These are phyloP conservation scores for Criorhina ranunculi DNA, from an alignment of 2,888 invertebrate genomes.

Conservation along the genomic window DNA sequence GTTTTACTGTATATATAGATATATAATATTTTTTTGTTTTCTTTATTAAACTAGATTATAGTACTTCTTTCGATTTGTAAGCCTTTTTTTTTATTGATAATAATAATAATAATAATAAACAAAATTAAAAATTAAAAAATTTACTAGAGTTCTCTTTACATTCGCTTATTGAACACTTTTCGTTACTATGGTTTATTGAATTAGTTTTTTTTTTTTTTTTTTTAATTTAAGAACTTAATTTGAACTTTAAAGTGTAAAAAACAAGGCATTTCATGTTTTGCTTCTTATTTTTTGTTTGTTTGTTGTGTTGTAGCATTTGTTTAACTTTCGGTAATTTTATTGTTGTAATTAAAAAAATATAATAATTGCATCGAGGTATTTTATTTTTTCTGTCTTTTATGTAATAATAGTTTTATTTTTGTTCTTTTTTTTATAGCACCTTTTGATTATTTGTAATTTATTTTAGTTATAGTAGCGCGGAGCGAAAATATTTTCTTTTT, in stretches of 20 bases:
- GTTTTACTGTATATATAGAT: constrained; percentile 32
- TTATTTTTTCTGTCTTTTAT: constrained; percentile 62
- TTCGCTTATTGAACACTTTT: constrained; percentile 66
- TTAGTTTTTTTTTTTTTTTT: constrained; percentile 35
- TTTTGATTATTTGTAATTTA: constrained; percentile 80
- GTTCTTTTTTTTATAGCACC: constrained; percentile 82
- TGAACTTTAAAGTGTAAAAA: constrained; percentile 72
- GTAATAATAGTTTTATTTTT: constrained; percentile 57
- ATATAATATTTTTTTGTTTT: constrained; percentile 23
- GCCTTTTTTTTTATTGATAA: constrained; percentile 43
- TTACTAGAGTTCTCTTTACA: constrained; percentile 62
- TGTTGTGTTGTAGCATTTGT: constrained; percentile 77
- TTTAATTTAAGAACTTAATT: constrained; percentile 52
- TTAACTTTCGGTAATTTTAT: constrained; percentile 24
- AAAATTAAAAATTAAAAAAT: constrained; percentile 50
- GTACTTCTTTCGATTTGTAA: constrained; percentile 63
- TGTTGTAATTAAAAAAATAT: constrained; percentile 57
- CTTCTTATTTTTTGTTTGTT: constrained; percentile 71
- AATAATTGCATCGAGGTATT: constrained; percentile 74
- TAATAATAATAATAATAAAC: constrained; percentile 28
- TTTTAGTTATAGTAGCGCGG: constrained; percentile 63
- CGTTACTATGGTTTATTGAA: constrained; percentile 64
- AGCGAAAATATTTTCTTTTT: constrained; percentile 32
- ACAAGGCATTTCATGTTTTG: constrained; percentile 76
- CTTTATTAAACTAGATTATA: constrained; percentile 69